Evolutionary conservation across 2,888 invertebrate species (phyloP), one percentile per base, ranked within the genome.

Genomic region (Thymelicus acteon): DNA sequence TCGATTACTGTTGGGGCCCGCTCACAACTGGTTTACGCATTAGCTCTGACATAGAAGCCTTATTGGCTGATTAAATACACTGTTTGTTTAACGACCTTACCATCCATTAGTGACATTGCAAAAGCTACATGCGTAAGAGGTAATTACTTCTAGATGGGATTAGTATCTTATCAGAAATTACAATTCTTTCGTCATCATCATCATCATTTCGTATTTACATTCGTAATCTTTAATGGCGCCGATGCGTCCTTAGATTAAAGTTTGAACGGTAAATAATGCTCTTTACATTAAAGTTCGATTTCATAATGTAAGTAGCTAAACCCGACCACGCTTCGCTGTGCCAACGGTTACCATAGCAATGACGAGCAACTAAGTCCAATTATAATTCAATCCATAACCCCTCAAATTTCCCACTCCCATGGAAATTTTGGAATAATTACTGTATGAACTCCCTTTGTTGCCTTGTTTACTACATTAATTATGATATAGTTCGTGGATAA

Each of bases 41-140:
- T 82, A 81, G 81, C 80, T 83, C 77, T 83, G 85, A 85, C 85
- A 86, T 80, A 85, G 81, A 85, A 80, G 82, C 78, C 81, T 80
- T 80, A 79, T 83, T 82, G 80, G 75, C 76, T 77, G 78, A 80
- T 81, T 81, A 77, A 80, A 80, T 80, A 76, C 75, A 73, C 76
- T 77, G 77, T 79, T 79, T 72, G 65, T 65, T 70, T 70, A 70
- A 64, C 58, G 70, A 64, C 47, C 69, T 75, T 74, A 74, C 74
- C 73, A 74, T 67, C 67, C 74, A 75, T 77, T 75, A 76, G 70
- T 64, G 64, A 74, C 72, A 63, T 64, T 24, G 73, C 63, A 67
- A 68, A 73, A 71, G 62, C 54, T 67, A 65, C 31, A 72, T 70
- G 47, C 39, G 66, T 63, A 58, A n/a, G 48, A 31, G 61, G 47